Evolutionary conservation across 1,140 invertebrate species (phyloP), one percentile per base, ranked within the genome.

Genomic region (Neuroterus valhalla): DNA sequence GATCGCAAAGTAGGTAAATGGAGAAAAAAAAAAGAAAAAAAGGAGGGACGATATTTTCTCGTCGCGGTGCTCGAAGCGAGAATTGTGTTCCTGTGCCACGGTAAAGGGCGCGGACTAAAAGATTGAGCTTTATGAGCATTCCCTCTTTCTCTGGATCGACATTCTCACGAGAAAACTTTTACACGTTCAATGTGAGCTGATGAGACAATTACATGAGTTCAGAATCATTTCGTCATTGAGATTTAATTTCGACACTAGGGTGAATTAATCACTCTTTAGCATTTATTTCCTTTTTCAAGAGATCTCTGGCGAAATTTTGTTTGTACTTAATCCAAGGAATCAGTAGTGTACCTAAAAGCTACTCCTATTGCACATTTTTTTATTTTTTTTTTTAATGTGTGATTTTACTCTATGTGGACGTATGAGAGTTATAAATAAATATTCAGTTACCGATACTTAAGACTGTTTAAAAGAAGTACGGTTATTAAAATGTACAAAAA

Each of bases 41-140:
- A 38, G 78, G 80, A 71, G 73, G 66, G 72, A 73, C 72, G 81
- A 83, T 80, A 79, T 80, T 75, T 73, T 82, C 74, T 81, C 76
- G 71, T 82, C 70, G 68, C 43, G 76, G 74, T 73, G 45, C 74
- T 76, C 66, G 78, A 76, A 78, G 68, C 71, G 73, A 78, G 76
- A 74, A 76, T 38, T 42, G 76, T 81, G 75, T 78, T 81, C 78
- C 81, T 87, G 86, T 86, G 86, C 81, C 86, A 88, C 84, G 83
- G 83, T 87, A 87, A 77, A 86, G 80, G 81, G 85, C 85, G 78
- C 78, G 70, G 74, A 76, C 74, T 74, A 75, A 48, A 48, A 17
- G 17, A 48, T 48, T 48, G 46, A 17, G 55, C 26, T 62, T 62
- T 62, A 26, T 23, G 55, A 62, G 55, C 26, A 62, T 62, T 62